Base-by-base conservation (phyloP, 1,140 invertebrate genomes). In the Globodera ellingtonae region DNA sequence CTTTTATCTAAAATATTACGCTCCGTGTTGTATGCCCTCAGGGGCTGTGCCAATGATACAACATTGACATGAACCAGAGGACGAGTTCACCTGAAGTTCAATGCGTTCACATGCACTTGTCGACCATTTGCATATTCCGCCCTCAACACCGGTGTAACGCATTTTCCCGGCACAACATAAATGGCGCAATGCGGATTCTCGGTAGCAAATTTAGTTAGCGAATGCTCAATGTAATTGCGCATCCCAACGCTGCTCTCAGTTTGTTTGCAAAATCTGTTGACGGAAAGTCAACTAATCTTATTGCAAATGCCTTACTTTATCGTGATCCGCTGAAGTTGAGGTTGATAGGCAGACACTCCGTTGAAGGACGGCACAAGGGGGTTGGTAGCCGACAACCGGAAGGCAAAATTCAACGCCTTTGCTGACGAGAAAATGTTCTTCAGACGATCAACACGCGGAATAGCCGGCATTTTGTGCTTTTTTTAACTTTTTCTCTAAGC, bases 41-140 rank as follows among this genome's bases (percentile, higher is more conserved):
- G n/a, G 4, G 13, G 0, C 2, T 48, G 7, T n/a, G 66, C 35
- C 7, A 9, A 6, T 75, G 24, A 72, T 5, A 56, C 44, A 71
- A 35, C 35, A 35, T 35, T 35, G 35, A 2, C 1, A 35, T 35
- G 35, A 3, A 35, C 3, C 3, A 35, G 35, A 35, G 35, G 35
- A 65, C 0, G 24, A 24, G 24, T 48, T 76, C 70, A 86, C 84
- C 75, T 85, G 59, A 85, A 77, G 47, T 72, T 56, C 44, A 72
- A 76, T 13, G 79, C 78, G 70, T 87, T 83, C 6, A 85, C 65
- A 24, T 87, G 82, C 24, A 86, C 84, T 66, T 62, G 65, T 24
- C 84, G 67, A 18, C 84, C 84, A 75, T 85, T 85, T 9, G 84
- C 50, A 79, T 85, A 85, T 75, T 85, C 84, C 15, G 82, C 84